phyloP scores from a whole-genome alignment of 2,888 invertebrate genomes.

The Myopa testacea region DNA sequence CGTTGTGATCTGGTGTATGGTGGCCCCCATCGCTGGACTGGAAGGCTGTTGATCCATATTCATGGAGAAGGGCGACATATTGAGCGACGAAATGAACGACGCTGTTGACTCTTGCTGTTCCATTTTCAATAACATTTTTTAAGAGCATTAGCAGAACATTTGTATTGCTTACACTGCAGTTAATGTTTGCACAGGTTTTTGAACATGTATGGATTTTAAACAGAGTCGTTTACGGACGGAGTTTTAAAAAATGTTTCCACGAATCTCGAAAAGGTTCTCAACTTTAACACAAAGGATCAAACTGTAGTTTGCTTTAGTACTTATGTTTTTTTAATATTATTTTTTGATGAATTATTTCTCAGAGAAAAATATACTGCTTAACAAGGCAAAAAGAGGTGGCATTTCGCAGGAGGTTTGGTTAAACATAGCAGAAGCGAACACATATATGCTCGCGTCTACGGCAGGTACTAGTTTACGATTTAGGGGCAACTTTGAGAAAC shows the following conservation, averaged over 20 bases:
- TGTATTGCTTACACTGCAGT: neutral
- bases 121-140: conserved; percentile 85
- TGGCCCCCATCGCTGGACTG: conserved; percentile 71
- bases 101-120: conserved; percentile 83
- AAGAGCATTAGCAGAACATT: conserved; percentile 18
- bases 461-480: conserved; percentile 35
- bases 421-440: conserved; percentile 19
- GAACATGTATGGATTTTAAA: neutral
- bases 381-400: conserved; percentile 33
- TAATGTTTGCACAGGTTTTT: neutral
- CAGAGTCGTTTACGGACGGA: conserved; percentile 18
- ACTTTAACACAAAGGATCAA: neutral
- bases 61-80: conserved; percentile 88
- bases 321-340: conserved; percentile 26
- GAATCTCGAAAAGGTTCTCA: neutral
- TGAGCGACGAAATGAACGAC: conserved; percentile 89
- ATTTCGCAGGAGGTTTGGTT: conserved; percentile 23
- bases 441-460: conserved; percentile 11
- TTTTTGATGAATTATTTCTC: conserved; percentile 24
- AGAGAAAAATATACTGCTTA: conserved; percentile 25
- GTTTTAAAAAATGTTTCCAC: neutral
- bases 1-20: conserved; percentile 45
- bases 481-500: conserved; percentile 1
- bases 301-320: neutral
- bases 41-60: conserved; percentile 76